phyloP scores from a whole-genome alignment of 2,888 invertebrate species.

The Ptychoptera contaminata region DNA sequence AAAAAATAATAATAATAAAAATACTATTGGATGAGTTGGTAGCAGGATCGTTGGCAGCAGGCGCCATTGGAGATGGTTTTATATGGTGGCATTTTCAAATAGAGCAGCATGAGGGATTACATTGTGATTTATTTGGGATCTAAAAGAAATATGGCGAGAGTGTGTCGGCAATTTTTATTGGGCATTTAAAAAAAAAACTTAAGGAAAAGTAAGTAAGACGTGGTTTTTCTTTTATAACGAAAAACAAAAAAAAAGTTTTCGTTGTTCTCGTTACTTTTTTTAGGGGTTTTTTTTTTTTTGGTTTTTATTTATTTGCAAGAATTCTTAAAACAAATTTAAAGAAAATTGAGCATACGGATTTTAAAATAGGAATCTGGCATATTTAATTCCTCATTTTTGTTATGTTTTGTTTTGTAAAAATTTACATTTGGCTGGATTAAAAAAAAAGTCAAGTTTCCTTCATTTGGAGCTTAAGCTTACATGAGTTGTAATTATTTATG shows the following conservation, averaged over 20 bases:
- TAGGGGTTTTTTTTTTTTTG: not conserved
- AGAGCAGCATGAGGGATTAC: slow-evolving; percentile 33
- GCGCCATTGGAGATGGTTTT: too few relatives aligned
- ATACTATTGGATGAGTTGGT: too few relatives aligned
- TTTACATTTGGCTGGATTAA: too few relatives aligned
- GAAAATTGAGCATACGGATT: not conserved
- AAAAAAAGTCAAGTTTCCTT: too few relatives aligned
- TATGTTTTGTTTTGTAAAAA: too few relatives aligned
- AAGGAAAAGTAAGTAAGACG: slow-evolving; percentile 27
- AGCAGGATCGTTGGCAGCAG: too few relatives aligned
- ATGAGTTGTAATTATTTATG: too few relatives aligned
- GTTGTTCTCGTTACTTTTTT: not conserved
- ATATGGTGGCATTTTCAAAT: not conserved
- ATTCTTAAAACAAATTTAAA: not conserved
- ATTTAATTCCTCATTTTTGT: too few relatives aligned
- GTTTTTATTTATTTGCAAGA: not conserved
- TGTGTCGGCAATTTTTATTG: slow-evolving; percentile 36
- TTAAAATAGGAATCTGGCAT: too few relatives aligned
- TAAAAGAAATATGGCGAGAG: slow-evolving; percentile 33
- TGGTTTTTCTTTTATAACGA: slow-evolving; percentile 7
- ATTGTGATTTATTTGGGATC: slow-evolving; percentile 34
- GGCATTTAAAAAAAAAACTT: slow-evolving; percentile 24
- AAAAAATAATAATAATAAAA: too few relatives aligned
- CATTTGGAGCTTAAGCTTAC: too few relatives aligned
- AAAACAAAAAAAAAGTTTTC: not conserved